Evolutionary conservation across 2,113 vertebrate species (phyloP).

Genomic region (Phrynosoma platyrhinos): DNA sequence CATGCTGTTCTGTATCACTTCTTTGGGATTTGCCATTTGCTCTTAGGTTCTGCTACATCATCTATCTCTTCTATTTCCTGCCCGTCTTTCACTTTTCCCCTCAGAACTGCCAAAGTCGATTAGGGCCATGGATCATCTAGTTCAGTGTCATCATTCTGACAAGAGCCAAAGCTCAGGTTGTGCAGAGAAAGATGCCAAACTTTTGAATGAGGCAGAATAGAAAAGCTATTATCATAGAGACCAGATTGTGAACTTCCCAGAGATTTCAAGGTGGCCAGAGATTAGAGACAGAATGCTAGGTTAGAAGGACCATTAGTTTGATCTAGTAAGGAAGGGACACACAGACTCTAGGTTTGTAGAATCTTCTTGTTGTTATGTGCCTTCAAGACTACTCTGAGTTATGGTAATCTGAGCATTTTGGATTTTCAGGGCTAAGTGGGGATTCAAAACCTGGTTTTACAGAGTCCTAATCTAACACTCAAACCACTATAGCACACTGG

Average conservation of each 20-base stretch:
- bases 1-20: neutral
- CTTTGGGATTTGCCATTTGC: neutral
- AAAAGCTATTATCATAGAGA: neutral
- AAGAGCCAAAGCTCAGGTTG: constrained; percentile 12
- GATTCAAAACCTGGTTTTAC: too few relatives aligned
- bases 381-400: too few relatives aligned
- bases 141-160: constrained; percentile 9
- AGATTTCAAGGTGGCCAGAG: neutral
- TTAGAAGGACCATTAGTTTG: neutral
- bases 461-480: too few relatives aligned
- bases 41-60: neutral
- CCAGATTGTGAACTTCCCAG: neutral
- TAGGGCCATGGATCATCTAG: neutral
- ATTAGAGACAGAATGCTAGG: neutral
- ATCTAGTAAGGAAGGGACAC: neutral
- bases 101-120: constrained; percentile 27
- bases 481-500: too few relatives aligned
- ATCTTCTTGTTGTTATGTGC: neutral
- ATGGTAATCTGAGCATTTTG: too few relatives aligned
- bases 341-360: neutral
- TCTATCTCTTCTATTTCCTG: constrained; percentile 16
- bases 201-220: constrained; percentile 7
- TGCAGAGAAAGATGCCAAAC: constrained; percentile 13
- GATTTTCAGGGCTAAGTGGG: too few relatives aligned
- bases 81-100: constrained; percentile 12